Evolutionary conservation across 2,797 vertebrate species (phyloP).

Genomic region (Pelochelys cantorii): DNA sequence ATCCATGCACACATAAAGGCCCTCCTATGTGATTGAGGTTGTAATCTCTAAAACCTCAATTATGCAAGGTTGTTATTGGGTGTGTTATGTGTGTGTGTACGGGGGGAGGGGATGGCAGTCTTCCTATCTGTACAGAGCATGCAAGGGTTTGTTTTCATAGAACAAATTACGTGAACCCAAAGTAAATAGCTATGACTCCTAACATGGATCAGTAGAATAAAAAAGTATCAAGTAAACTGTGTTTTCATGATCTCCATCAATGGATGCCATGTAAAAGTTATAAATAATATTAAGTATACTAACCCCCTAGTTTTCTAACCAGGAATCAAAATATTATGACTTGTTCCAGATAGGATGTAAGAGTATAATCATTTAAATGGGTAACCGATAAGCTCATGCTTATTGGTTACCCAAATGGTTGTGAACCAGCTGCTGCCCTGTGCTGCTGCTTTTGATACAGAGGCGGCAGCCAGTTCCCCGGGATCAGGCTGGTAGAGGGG

Average conservation of each 20-base stretch:
- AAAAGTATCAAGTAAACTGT: not conserved
- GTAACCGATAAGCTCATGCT: no score
- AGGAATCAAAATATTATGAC: not conserved
- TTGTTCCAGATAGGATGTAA: no score
- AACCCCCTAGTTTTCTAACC: not conserved
- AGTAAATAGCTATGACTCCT: not conserved
- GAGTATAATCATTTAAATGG: no score
- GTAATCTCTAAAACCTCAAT: not conserved
- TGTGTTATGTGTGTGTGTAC: no score
- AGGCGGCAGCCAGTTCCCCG: no score
- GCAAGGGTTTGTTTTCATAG: not conserved
- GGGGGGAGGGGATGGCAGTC: no score
- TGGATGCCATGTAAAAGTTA: not conserved
- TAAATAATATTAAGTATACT: not conserved
- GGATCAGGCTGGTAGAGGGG: no score
- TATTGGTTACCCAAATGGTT: no score
- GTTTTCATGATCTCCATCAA: not conserved
- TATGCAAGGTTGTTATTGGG: not conserved
- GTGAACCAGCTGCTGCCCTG: no score
- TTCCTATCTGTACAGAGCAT: not conserved
- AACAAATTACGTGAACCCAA: not conserved
- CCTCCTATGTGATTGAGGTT: not conserved
- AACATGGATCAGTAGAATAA: not conserved
- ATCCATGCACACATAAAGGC: not conserved
- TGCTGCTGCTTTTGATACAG: no score